Evolutionary conservation across 2,113 vertebrate genomes (phyloP), one percentile per base, ranked within the genome.

Genomic region (Gobius niger): DNA sequence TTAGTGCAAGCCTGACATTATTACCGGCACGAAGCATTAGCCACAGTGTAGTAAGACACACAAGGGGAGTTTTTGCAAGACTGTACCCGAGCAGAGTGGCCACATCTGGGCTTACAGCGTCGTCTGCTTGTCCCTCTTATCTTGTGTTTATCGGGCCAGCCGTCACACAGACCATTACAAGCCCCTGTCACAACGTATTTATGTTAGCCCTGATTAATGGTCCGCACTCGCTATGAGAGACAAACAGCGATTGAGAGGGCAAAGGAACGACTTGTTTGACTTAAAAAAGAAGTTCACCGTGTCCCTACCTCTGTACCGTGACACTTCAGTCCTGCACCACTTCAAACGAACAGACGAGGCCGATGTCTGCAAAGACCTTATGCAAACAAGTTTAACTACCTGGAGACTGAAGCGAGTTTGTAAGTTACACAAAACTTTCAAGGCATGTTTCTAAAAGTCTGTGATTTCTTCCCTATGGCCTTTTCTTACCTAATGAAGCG

Each of bases 181-280:
- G 52, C 65, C 53, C 47, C 75, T 51, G 57, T 83, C 78, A 67
- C 68, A 42, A 54, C 47, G 18, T 83, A 81, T 87, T 86, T 85
- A 87, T 57, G 61, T 66, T 74, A 60, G 44, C 69, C 73, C 68
- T 88, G 81, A 91, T 85, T 77, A 82, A 83, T 87, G 57, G 73
- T 42, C 66, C 57, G 44, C 71, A 44, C 63, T 76, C 42, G 47
- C 67, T 71, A 70, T 24, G 70, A 82, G 75, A 73, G 41, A 40
- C 68, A 65, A 69, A 61, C 67, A 63, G 2, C 72, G 70, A 70
- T 62, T 69, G 65, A 76, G 62, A 72, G 34, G 54, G 50, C 65
- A 52, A 69, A 76, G 49, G 14, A 24, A 50, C 12, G 53, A 68
- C 59, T 78, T 78, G 66, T 70, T 82, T 73, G 9, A 75, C 73